Evolutionary conservation across 2,797 vertebrate genomes (phyloP).

Genomic region (Cossypha polioptera): DNA sequence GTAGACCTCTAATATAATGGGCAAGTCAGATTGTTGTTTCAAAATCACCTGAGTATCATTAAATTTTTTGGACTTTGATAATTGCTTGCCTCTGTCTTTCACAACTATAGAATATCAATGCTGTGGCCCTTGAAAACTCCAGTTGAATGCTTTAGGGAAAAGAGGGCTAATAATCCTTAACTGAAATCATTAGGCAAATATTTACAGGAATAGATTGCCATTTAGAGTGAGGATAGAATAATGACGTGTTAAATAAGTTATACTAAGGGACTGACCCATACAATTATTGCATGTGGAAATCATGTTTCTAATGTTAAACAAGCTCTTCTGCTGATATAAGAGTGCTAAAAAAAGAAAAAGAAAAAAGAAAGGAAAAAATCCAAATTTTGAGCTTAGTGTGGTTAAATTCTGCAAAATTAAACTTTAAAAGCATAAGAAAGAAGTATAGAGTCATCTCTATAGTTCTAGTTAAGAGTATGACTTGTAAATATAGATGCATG

Average conservation of each 20-base stretch:
- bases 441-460: background rate
- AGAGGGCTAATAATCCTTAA: background rate
- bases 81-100: background rate
- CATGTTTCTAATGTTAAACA: background rate
- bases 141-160: background rate
- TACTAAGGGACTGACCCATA: background rate
- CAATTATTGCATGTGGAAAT: background rate
- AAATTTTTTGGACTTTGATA: background rate
- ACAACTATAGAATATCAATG: background rate
- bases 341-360: background rate
- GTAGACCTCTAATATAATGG: background rate
- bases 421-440: background rate
- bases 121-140: background rate
- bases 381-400: background rate
- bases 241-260: background rate
- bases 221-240: background rate
- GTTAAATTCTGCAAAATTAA: background rate
- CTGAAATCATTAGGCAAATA: background rate
- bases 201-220: background rate
- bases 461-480: background rate
- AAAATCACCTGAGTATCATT: background rate
- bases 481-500: background rate
- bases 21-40: background rate
- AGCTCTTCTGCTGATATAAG: background rate
- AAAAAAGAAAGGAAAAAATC: rapidly evolving